Percentiles rank a stretch among this genome's conserved stretches.
phyloP scores from a whole-genome alignment of 2,888 invertebrate genomes.

The Orchestes rusci region DNA sequence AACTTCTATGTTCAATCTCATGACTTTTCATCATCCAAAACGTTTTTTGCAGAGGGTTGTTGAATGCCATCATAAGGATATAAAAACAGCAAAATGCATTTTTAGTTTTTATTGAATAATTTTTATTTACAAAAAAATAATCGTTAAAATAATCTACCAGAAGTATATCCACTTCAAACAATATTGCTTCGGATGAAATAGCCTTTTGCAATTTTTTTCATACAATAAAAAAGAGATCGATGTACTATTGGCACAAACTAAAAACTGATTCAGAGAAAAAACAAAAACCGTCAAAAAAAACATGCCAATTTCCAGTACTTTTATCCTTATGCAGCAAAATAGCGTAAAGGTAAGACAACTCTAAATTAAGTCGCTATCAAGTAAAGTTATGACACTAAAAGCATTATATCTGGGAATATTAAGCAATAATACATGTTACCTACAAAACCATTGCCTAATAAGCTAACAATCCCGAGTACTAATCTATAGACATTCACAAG shows the following conservation, averaged over 20 bases:
- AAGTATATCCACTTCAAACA: too few relatives aligned
- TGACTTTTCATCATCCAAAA: too few relatives aligned
- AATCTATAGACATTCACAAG: constrained; percentile 28
- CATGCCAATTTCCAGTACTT: constrained; percentile 18
- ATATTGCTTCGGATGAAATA: too few relatives aligned
- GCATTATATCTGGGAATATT: constrained; percentile 20
- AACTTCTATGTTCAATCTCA: too few relatives aligned
- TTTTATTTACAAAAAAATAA: not conserved
- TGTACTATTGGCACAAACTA: constrained; percentile 18
- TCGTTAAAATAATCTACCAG: too few relatives aligned
- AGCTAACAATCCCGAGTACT: constrained; percentile 30
- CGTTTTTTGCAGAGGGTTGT: too few relatives aligned
- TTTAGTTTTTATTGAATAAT: not conserved
- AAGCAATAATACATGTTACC: constrained; percentile 24
- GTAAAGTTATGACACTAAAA: constrained; percentile 25
- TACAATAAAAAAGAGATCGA: constrained; percentile 15
- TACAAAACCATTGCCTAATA: constrained; percentile 25
- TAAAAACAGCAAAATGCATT: not conserved
- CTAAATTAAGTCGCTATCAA: constrained; percentile 20
- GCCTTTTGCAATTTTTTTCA: not conserved
- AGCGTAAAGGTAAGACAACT: constrained; percentile 11
- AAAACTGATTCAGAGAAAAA: constrained; percentile 6
- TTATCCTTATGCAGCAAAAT: not conserved
- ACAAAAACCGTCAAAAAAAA: constrained; percentile 7
- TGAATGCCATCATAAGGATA: too few relatives aligned